Evolutionary conservation across 2,888 invertebrate genomes (phyloP), one percentile per base, ranked within the genome.

Genomic region (Laothoe populi): DNA sequence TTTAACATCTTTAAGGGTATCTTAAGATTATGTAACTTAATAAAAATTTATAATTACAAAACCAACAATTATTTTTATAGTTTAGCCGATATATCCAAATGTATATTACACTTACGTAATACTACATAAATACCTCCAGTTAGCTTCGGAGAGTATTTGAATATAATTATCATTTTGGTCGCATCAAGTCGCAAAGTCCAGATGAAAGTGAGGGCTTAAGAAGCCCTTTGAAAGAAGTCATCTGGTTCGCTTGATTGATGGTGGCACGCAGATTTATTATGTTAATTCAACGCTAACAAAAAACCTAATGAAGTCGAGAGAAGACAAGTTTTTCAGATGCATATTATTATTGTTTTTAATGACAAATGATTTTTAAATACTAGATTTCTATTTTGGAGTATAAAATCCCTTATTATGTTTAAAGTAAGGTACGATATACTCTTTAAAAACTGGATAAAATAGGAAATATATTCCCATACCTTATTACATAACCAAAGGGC

Each of bases 201-300:
- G 83, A 89, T 89, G 90, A 90, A 91, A 91, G 90, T 85, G 86
- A 90, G 86, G 78, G 92, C 92, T 92, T 90, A 90, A 68, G 86
- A 88, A 87, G 82, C 86, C 87, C 77, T 88, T 87, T 82, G 81
- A 87, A 85, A 85, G 86, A 86, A 88, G 83, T 86, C 87, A 84
- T 84, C 85, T 78, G 75, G 70, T 68, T 60, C 70, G 65, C 72
- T 81, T 91, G 91, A 91, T 91, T 91, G 91, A 92, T 92, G 88
- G 81, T 64, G 63, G 64, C 72, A 63, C 73, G 69, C 81, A 88
- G 92, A 90, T 91, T 92, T 90, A 90, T 85, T 91, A 91, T 92
- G 92, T 83, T 92, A 91, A 90, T 91, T 87, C 90, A 63, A 72
- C 67, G 72, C 71, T 81, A 75, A 75, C 75, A 78, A 78, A 75